A percentile compares a stretch with the other conserved stretches of the same genome.
phyloP scores from a whole-genome alignment of 2,888 invertebrate genomes.

The Beris chalybata region DNA sequence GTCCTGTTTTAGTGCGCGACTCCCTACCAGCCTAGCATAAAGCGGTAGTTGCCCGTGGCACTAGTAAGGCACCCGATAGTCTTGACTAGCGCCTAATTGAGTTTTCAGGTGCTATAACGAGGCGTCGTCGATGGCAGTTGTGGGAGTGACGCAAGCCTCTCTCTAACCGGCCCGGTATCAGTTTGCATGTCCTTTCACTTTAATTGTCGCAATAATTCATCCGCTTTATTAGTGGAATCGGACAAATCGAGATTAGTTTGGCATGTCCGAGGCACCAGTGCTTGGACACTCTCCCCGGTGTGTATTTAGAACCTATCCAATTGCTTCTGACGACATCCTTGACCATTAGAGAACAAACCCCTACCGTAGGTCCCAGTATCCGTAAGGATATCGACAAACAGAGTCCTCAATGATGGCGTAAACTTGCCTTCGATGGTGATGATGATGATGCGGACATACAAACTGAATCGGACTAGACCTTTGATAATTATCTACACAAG shows the following conservation, averaged over 20 bases:
- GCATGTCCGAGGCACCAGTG: conserved; percentile 4
- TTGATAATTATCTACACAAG: conserved; percentile 26
- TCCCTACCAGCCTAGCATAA: too few species aligned
- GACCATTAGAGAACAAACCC: conserved; percentile 9
- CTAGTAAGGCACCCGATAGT: too few species aligned
- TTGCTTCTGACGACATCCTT: neutral
- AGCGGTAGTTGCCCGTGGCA: too few species aligned
- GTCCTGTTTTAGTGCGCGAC: too few species aligned
- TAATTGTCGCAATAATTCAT: conserved; percentile 33
- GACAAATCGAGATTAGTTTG: conserved; percentile 22
- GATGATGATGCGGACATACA: conserved; percentile 30
- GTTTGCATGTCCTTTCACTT: conserved; percentile 31
- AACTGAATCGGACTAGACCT: conserved; percentile 27
- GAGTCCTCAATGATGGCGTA: conserved; percentile 3
- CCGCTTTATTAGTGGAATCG: conserved; percentile 25
- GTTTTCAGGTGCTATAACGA: conserved; percentile 11
- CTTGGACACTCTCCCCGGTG: neutral
- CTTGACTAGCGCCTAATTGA: conserved; percentile 18
- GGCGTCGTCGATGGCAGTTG: conserved; percentile 14
- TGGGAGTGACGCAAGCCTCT: conserved; percentile 8
- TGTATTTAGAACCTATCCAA: neutral
- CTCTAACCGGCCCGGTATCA: conserved; percentile 23
- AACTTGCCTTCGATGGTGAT: neutral
- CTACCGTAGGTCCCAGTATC: neutral
- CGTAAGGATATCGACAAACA: conserved; percentile 25